Percentiles rank a stretch among this genome's conserved stretches.
phyloP scores from a whole-genome alignment of 2,113 vertebrate genomes.

The Bubo blakistoni region DNA sequence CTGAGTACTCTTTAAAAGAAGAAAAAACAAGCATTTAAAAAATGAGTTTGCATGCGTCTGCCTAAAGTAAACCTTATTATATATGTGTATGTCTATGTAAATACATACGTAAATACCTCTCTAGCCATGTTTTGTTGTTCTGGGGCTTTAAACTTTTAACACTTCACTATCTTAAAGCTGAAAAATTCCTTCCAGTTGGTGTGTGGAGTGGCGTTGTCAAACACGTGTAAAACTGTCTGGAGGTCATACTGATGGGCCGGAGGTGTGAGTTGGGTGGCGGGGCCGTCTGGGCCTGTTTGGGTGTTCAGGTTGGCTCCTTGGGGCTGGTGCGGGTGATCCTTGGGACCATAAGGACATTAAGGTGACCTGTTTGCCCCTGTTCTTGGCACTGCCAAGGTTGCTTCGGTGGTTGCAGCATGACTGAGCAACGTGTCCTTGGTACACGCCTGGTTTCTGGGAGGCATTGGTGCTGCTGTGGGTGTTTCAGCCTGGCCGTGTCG shows the following conservation, averaged over 20 bases:
- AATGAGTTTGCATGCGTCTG: neutral
- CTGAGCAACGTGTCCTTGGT: accelerated
- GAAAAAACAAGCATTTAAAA: neutral
- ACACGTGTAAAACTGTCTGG: accelerated
- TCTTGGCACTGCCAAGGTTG: neutral
- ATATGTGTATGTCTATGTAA: accelerated
- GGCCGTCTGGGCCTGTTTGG: neutral
- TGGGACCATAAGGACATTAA: accelerated
- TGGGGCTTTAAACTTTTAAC: neutral
- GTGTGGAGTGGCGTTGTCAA: too few relatives aligned
- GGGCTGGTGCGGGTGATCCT: neutral
- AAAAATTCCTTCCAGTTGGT: neutral
- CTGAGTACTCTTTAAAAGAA: neutral
- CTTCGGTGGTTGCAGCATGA: neutral
- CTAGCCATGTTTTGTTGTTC: neutral
- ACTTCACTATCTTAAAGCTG: neutral
- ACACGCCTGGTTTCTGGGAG: neutral
- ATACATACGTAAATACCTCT: accelerated
- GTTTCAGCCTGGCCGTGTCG: neutral
- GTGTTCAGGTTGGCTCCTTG: neutral
- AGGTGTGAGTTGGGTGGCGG: accelerated
- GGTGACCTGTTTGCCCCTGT: neutral
- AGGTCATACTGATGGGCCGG: neutral
- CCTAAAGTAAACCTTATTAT: neutral
- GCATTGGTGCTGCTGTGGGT: neutral